Percentiles rank a stretch among this genome's conserved stretches.
Conservation (phyloP, 2,113 vertebrate genomes). For the Paratilapia polleni region DNA sequence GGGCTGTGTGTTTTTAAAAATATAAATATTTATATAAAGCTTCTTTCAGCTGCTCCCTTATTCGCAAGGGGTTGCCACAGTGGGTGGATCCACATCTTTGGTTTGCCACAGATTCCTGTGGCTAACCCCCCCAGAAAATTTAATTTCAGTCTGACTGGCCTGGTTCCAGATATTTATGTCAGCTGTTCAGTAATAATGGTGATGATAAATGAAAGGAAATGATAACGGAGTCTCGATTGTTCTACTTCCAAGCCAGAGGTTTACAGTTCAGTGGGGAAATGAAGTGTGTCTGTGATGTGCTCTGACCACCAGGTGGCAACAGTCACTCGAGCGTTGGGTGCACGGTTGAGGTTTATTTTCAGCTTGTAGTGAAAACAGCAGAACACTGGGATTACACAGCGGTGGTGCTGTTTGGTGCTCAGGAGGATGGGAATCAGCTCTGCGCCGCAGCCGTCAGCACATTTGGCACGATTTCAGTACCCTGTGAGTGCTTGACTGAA, state of each 20-base stretch:
- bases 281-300: rapidly evolving
- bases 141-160: not conserved
- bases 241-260: too few species aligned
- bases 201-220: too few species aligned
- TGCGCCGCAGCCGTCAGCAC: not conserved
- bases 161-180: not conserved
- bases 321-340: not conserved
- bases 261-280: not conserved
- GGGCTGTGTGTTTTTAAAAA: too few species aligned
- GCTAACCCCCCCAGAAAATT: not conserved
- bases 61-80: not conserved
- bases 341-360: not conserved
- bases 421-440: not conserved
- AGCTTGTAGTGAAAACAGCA: not conserved
- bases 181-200: not conserved
- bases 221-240: too few species aligned
- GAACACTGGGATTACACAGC: not conserved
- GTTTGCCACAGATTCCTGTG: not conserved
- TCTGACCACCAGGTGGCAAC: constrained; percentile 57
- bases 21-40: too few species aligned
- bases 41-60: not conserved
- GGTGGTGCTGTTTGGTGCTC: not conserved
- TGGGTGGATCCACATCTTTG: not conserved
- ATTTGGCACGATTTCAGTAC: not conserved
- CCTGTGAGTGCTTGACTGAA: not conserved